phyloP scores from a whole-genome alignment of 2,113 vertebrate species.

The Leptocoma aspasia region DNA sequence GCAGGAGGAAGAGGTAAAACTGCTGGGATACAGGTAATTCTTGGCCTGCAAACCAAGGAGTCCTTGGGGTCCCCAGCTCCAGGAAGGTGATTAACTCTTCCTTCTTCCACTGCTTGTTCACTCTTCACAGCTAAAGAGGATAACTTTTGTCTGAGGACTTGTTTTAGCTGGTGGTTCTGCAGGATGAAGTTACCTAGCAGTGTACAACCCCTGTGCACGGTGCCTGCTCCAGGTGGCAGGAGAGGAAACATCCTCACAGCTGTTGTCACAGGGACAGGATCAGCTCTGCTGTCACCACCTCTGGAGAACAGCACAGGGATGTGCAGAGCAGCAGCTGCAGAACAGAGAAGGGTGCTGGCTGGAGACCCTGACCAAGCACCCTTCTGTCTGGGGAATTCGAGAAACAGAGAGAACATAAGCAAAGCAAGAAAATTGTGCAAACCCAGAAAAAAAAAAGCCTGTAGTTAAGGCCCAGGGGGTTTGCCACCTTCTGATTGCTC shows the following conservation, averaged over 20 bases:
- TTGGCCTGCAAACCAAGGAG: background rate
- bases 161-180: background rate
- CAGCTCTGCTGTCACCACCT: fast-evolving
- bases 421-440: background rate
- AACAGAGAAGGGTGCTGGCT: background rate
- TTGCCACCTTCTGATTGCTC: background rate
- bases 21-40: background rate
- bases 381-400: background rate
- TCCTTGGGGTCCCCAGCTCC: background rate
- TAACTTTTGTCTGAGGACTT: background rate
- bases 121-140: background rate
- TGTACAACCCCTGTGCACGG: fast-evolving
- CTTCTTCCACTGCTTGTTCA: background rate
- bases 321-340: background rate
- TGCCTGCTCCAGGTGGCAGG: background rate
- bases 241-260: fast-evolving
- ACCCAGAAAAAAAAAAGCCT: background rate
- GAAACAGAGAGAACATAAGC: background rate
- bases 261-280: background rate
- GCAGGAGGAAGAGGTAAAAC: background rate
- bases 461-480: background rate
- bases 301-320: background rate
- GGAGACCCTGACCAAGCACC: background rate
- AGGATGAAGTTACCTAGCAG: background rate
- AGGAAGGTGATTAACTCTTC: background rate